Evolutionary conservation across 2,888 invertebrate genomes (phyloP).

Genomic region (Trachelus tabidus): DNA sequence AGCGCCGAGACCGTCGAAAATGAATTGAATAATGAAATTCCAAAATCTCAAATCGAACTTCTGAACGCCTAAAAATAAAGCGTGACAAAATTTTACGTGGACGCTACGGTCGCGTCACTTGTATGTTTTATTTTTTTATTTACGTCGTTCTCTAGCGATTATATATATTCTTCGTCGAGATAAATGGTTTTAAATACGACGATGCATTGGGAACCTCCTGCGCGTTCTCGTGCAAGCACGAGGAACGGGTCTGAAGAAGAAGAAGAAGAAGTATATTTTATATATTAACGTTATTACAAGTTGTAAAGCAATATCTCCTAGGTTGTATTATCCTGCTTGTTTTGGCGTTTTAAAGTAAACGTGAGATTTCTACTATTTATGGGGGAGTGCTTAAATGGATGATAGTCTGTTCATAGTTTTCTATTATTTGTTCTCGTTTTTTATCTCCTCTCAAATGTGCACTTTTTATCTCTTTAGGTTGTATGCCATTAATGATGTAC

Average conservation of each 20-base stretch:
- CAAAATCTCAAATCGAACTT: conserved; percentile 51
- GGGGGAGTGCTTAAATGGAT: neutral
- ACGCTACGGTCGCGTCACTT: neutral
- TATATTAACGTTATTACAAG: neutral
- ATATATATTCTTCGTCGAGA: neutral
- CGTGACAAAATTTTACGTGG: neutral
- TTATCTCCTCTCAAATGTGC: neutral
- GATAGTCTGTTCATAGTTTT: neutral
- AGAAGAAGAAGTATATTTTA: neutral
- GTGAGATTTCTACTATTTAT: neutral
- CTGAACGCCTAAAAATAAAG: conserved; percentile 45
- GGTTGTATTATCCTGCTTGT: neutral
- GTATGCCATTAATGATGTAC: neutral
- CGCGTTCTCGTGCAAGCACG: neutral
- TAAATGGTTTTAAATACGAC: neutral
- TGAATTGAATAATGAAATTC: conserved; percentile 59
- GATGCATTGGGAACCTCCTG: neutral
- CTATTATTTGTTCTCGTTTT: neutral
- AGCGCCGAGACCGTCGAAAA: conserved; percentile 60
- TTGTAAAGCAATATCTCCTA: neutral
- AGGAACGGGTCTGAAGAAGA: neutral
- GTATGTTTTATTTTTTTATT: neutral
- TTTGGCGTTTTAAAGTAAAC: neutral
- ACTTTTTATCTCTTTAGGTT: neutral
- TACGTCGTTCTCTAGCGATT: neutral